Conservation (phyloP, 2,888 invertebrate species). For the Trichopoda pennipes region DNA sequence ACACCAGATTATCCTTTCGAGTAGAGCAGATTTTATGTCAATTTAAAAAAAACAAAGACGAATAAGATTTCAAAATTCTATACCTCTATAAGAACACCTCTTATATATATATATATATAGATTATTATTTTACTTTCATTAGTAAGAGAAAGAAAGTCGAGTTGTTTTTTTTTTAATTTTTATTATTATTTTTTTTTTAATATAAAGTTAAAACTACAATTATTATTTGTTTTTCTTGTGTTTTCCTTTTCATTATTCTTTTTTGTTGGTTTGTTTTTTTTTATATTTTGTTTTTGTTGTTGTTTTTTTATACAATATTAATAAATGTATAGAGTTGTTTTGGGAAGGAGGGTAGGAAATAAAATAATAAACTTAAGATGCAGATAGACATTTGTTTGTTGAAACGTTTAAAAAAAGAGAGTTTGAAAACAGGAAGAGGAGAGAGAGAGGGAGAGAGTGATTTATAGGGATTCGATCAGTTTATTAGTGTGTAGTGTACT, state of each 20-base stretch:
- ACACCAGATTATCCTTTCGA: no score
- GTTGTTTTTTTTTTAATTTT: slow-evolving; percentile 61
- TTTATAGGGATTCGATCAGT: not conserved
- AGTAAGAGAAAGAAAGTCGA: slow-evolving; percentile 27
- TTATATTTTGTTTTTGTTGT: slow-evolving; percentile 41
- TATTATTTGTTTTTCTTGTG: slow-evolving; percentile 57
- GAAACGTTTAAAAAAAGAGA: not conserved
- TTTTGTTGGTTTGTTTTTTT: slow-evolving; percentile 21
- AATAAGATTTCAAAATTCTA: no score
- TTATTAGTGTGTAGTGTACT: slow-evolving; percentile 52
- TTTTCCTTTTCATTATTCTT: slow-evolving; percentile 30
- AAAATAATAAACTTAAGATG: not conserved
- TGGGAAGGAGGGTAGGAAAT: not conserved
- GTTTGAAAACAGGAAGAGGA: not conserved
- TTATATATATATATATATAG: no score
- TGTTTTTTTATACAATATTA: slow-evolving; percentile 64
- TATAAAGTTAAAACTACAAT: slow-evolving; percentile 69
- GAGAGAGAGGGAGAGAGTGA: not conserved
- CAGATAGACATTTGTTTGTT: not conserved
- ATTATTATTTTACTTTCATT: no score
- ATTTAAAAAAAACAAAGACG: no score
- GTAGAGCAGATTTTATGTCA: no score
- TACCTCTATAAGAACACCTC: no score
- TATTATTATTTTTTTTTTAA: slow-evolving; percentile 67
- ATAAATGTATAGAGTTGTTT: slow-evolving; percentile 59